Conservation (phyloP, 2,888 invertebrate genomes). For the Synanthedon formicaeformis region DNA sequence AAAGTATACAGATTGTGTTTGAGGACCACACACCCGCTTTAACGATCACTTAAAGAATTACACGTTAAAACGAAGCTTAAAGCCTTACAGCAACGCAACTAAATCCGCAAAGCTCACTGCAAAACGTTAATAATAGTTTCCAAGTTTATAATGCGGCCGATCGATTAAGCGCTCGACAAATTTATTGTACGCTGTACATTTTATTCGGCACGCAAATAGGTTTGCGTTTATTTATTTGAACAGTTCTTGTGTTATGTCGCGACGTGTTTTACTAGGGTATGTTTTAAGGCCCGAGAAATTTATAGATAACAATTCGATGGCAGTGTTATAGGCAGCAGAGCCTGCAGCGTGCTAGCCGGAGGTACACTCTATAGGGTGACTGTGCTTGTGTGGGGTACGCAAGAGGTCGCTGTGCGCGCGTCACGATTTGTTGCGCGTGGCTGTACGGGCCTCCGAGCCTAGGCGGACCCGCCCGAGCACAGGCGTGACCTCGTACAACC, state of each 20-base stretch:
- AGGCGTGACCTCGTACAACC: slow-evolving; percentile 66
- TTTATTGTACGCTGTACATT: slow-evolving; percentile 38
- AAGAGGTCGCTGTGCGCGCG: slow-evolving; percentile 53
- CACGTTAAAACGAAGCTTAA: slow-evolving; percentile 28
- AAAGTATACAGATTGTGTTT: slow-evolving; percentile 9
- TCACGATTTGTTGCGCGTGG: slow-evolving; percentile 33
- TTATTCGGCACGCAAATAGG: slow-evolving; percentile 21
- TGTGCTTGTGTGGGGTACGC: slow-evolving; percentile 45
- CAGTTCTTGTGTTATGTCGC: slow-evolving; percentile 30
- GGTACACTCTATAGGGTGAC: slow-evolving; percentile 30
- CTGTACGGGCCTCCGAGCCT: slow-evolving; percentile 33
- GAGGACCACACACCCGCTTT: slow-evolving; percentile 26
- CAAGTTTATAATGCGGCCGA: slow-evolving; percentile 61
- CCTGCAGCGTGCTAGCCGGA: slow-evolving; percentile 48
- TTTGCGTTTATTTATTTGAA: slow-evolving; percentile 17
- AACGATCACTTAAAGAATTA: slow-evolving; percentile 25
- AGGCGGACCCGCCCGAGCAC: slow-evolving; percentile 39
- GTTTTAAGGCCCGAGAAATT: slow-evolving; percentile 43
- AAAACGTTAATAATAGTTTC: slow-evolving; percentile 56
- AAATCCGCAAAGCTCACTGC: slow-evolving; percentile 48
- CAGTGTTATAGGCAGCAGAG: slow-evolving; percentile 58
- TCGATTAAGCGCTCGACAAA: slow-evolving; percentile 56
- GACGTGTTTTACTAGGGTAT: slow-evolving; percentile 34
- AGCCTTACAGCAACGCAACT: slow-evolving; percentile 42
- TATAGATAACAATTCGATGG: slow-evolving; percentile 58